These are phyloP conservation scores for Drepana falcataria DNA, from an alignment of 2,888 invertebrate genomes.

Conservation along the genomic window DNA sequence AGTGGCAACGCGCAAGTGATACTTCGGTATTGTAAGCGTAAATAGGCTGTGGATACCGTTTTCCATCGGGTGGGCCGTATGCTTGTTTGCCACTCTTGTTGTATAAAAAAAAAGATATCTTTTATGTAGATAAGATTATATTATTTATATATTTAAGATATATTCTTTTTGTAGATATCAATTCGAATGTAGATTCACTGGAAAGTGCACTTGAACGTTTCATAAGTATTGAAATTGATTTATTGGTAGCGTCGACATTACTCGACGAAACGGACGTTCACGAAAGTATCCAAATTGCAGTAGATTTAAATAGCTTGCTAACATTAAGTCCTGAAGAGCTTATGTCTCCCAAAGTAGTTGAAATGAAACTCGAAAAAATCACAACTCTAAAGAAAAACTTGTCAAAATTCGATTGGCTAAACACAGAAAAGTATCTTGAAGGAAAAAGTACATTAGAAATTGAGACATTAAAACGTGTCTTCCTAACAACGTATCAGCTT, in stretches of 20 bases:
- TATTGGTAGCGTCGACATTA: constrained; percentile 17
- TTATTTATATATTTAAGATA: constrained; percentile 1
- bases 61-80: too few relatives aligned
- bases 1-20: too few relatives aligned
- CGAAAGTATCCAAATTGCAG: constrained; percentile 29
- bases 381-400: constrained; percentile 24
- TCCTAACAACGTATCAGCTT: constrained; percentile 37
- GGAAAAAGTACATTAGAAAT: constrained; percentile 26
- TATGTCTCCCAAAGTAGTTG: constrained; percentile 10
- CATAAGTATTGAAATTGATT: constrained; percentile 30
- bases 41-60: too few relatives aligned
- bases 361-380: constrained; percentile 27
- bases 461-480: constrained; percentile 31
- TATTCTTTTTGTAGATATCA: constrained; percentile 50
- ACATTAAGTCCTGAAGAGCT: constrained; percentile 13
- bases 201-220: constrained; percentile 39
- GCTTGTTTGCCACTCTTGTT: too few relatives aligned
- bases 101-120: too few relatives aligned
- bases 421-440: constrained; percentile 28
- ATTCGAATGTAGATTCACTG: constrained; percentile 45
- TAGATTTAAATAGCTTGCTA: constrained; percentile 28
- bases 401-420: constrained; percentile 40
- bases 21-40: too few relatives aligned
- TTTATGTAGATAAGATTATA: too few relatives aligned
- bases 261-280: constrained; percentile 26